These are phyloP conservation scores for Drosophila rhopaloa DNA, from an alignment of 1,140 invertebrate species.

Conservation along the genomic window DNA sequence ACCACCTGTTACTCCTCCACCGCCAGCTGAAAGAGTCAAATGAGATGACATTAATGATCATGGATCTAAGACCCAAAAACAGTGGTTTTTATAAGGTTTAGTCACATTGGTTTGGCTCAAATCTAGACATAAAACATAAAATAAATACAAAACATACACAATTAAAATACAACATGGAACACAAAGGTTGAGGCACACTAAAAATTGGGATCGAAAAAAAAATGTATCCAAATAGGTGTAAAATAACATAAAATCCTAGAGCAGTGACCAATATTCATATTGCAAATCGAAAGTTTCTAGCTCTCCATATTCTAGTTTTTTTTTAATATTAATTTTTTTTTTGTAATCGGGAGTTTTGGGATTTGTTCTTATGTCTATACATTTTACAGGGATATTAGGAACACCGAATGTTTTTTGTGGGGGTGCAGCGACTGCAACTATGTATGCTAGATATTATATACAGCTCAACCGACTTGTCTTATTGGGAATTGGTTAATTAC, in stretches of 20 bases:
- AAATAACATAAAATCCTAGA: conserved; percentile 24
- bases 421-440: conserved; percentile 31
- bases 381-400: background rate
- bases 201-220: conserved; percentile 11
- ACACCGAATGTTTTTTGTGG: conserved; percentile 10
- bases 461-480: conserved; percentile 32
- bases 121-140: conserved; percentile 48
- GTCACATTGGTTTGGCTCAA: conserved; percentile 57
- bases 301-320: background rate
- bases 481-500: conserved; percentile 46
- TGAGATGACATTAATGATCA: background rate
- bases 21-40: conserved; percentile 62
- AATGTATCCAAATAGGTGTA: background rate
- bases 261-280: conserved; percentile 20
- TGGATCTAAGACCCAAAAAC: background rate
- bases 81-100: conserved; percentile 36
- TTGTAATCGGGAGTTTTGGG: background rate
- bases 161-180: conserved; percentile 45
- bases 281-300: conserved; percentile 14
- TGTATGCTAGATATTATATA: conserved; percentile 38
- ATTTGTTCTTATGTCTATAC: conserved; percentile 12
- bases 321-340: background rate
- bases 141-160: conserved; percentile 42
- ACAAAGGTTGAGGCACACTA: conserved; percentile 28
- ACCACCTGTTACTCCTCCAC: conserved; percentile 58